These are phyloP conservation scores for Lutjanus argentimaculatus DNA, from an alignment of 2,797 vertebrate species.

Conservation along the genomic window DNA sequence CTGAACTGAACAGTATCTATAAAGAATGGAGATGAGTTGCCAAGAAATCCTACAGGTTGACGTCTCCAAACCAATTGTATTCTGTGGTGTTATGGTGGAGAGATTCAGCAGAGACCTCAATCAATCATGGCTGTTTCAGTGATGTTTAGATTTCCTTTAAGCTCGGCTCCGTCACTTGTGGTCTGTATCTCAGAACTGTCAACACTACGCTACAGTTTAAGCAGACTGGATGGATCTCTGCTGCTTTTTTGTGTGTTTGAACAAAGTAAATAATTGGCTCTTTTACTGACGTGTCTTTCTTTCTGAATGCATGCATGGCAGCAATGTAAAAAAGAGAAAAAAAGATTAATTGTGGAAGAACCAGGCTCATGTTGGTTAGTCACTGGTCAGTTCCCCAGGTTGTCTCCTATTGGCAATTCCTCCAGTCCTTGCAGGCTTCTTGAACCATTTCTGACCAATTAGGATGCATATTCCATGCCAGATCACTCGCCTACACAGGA, in stretches of 20 bases:
- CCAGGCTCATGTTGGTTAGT: not conserved
- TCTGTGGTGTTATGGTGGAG: not conserved
- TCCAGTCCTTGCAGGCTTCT: slow-evolving; percentile 61
- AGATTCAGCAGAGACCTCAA: not conserved
- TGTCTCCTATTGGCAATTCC: not conserved
- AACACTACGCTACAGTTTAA: too few relatives aligned
- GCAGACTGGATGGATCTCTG: not conserved
- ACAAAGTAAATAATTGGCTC: not conserved
- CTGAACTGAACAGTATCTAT: too few relatives aligned
- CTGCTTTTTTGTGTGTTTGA: not conserved
- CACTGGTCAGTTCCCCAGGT: not conserved
- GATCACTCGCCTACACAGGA: slow-evolving; percentile 86
- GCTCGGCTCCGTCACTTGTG: not conserved
- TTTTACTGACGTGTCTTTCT: not conserved
- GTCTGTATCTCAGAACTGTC: not conserved
- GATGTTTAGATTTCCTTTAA: too few relatives aligned
- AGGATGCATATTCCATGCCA: slow-evolving; percentile 87
- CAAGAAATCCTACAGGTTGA: not conserved
- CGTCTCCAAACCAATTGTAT: not conserved
- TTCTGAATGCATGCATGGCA: not conserved
- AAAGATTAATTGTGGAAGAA: not conserved
- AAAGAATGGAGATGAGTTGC: not conserved
- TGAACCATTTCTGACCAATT: slow-evolving; percentile 83
- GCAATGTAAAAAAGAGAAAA: not conserved
- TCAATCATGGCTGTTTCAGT: not conserved